Base-by-base conservation (phyloP, 2,888 invertebrate species). In the Lithophane leautieri region DNA sequence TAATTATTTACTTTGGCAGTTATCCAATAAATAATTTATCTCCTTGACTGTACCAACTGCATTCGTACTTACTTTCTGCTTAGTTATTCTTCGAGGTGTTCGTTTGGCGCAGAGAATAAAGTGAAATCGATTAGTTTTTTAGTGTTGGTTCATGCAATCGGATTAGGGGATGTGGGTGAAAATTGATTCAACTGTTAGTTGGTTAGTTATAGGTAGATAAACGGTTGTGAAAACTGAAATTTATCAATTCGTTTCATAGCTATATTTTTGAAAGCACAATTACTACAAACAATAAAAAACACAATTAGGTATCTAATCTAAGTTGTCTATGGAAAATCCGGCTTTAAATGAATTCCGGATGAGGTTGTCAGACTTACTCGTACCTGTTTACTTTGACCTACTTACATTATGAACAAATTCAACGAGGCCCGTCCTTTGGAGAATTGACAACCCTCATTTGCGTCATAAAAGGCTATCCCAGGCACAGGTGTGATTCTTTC, bases 1-100 rank as follows among this genome's bases (percentile, higher is more conserved):
- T 73, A 73, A 73, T 70, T 71, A 73, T 73, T 75, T 81, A 72
- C 68, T 80, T 72, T 61, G 82, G 54, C 70, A 81, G 67, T 74
- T 75, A 16, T 63, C 81, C 60, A 62, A 63, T 70, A 68, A 85
- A 76, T 85, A 68, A 81, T 81, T 34, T 67, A 66, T 66, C 34
- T 66, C 34, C 44, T 79, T 52, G 34, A 42, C 25, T 56, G 52
- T 61, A 62, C 56, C 22, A 76, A 47, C 50, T 71, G 34, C 34
- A 50, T 73, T 22, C 16, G 44, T 80, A 56, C 44, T 47, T 58
- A 73, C n/a, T 52, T 62, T 56, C 12, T 58, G 66, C 54, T 61
- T 50, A 50, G 42, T 44, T 68, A 44, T 72, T 79, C 65, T 28
- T 65, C 6, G 54, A 50, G 62, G 56, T 56, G 68, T 56, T 66